A percentile compares a stretch with the other conserved stretches of the same genome.
These are phyloP conservation scores for Molothrus aeneus DNA, from an alignment of 2,797 vertebrate genomes.

Conservation along the genomic window DNA sequence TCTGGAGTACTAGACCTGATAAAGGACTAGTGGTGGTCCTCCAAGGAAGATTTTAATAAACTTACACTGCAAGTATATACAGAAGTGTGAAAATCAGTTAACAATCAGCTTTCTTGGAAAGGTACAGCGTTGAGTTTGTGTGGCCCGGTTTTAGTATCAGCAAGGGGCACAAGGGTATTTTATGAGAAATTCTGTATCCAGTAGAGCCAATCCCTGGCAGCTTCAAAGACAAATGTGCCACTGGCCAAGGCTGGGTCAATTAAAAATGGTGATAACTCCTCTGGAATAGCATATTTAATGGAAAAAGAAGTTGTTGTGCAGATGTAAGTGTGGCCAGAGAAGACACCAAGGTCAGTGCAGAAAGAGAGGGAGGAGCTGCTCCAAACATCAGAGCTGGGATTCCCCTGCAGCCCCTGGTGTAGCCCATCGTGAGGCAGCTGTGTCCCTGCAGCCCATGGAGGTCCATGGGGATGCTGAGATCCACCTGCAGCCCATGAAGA, in stretches of 20 bases:
- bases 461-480: neutral
- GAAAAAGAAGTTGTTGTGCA: neutral
- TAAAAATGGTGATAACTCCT: neutral
- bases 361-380: accelerated
- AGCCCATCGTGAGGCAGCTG: neutral
- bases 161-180: neutral
- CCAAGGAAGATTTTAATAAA: neutral
- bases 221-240: neutral
- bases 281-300: neutral
- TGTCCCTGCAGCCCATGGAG: neutral
- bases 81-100: neutral
- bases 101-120: neutral
- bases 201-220: neutral
- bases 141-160: neutral
- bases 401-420: accelerated
- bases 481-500: accelerated
- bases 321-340: neutral
- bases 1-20: neutral
- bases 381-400: accelerated
- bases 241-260: too few relatives aligned
- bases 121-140: neutral
- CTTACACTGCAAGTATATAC: neutral
- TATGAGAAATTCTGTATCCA: neutral
- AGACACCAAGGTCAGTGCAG: neutral
- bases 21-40: neutral